Base-by-base conservation (phyloP, 2,797 vertebrate species). In the Takifugu rubripes region DNA sequence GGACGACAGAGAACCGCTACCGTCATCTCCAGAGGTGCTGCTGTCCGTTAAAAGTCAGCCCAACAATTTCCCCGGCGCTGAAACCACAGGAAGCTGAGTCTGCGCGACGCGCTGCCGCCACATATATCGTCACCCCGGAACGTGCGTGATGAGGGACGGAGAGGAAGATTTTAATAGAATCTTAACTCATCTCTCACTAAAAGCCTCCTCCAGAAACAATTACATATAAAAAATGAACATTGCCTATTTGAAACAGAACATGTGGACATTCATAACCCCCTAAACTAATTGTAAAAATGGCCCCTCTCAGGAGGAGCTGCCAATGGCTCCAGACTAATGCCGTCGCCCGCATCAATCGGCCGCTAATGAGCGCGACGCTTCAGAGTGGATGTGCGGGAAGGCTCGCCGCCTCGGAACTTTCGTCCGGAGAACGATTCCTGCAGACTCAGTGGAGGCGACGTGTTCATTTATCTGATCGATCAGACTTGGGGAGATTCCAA, bases 191-290 rank as follows among this genome's bases (percentile, higher is more conserved):
- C 80, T 85, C 81, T 75, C 66, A 72, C 88, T 90, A 91, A 91
- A 91, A 91, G 87, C 89, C 87, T 90, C 82, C 85, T 85, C 77
- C 82, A 80, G 83, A 85, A 90, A 91, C 89, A 87, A 92, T 91
- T 91, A 91, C 85, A 88, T 81, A 89, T 89, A 90, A 90, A n/a
- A 85, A 90, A 92, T 90, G 86, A 88, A 79, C 82, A 79, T 64
- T 82, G 84, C 77, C 84, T 74, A 72, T 86, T 90, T 87, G 81
- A 77, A 90, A 87, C 74, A 52, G 82, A 88, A 81, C 86, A n/a
- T n/a, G n/a, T n/a, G n/a, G n/a, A n/a, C n/a, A 84, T 85, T 86
- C 86, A 90, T 90, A 91, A 89, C 70, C 73, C 69, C 75, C 81
- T 88, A 85, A 84, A 87, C 83, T 86, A 89, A 89, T 89, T 90